phyloP scores from a whole-genome alignment of 2,888 invertebrate genomes.

The Iselma pallidipennis region DNA sequence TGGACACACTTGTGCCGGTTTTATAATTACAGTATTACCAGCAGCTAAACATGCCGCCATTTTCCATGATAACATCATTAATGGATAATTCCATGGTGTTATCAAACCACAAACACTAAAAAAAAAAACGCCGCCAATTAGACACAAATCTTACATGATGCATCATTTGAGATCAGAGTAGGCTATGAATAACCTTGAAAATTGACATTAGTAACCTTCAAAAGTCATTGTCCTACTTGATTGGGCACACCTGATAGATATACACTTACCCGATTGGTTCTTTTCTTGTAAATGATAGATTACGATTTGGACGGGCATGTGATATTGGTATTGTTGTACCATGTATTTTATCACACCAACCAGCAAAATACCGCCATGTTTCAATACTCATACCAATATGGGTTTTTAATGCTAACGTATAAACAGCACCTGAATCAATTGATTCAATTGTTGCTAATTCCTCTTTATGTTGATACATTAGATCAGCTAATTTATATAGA shows the following conservation, averaged over 20 bases:
- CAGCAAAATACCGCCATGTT: slow-evolving; percentile 95
- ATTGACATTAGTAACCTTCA: no score
- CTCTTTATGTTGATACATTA: slow-evolving; percentile 94
- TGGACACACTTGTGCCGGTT: slow-evolving; percentile 92
- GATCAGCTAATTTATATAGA: slow-evolving; percentile 85
- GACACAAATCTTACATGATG: no score
- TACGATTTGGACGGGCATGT: slow-evolving; percentile 89
- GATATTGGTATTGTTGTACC: slow-evolving; percentile 90
- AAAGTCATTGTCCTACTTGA: no score
- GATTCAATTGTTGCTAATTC: slow-evolving; percentile 94
- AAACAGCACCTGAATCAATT: slow-evolving; percentile 95
- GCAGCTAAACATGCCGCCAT: slow-evolving; percentile 97
- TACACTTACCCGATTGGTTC: slow-evolving; percentile 83
- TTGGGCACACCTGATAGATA: no score
- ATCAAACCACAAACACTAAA: slow-evolving; percentile 85
- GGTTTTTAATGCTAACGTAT: slow-evolving; percentile 93
- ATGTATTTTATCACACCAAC: slow-evolving; percentile 96
- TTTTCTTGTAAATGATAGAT: slow-evolving; percentile 83
- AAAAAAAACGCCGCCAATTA: slow-evolving; percentile 14
- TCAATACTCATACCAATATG: slow-evolving; percentile 98
- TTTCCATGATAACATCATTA: slow-evolving; percentile 99
- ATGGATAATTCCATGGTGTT: slow-evolving; percentile 97
- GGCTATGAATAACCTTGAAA: no score
- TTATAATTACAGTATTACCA: slow-evolving; percentile 95
- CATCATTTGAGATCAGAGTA: no score